Base-by-base conservation (phyloP, 2,113 vertebrate species). In the Gobius niger region DNA sequence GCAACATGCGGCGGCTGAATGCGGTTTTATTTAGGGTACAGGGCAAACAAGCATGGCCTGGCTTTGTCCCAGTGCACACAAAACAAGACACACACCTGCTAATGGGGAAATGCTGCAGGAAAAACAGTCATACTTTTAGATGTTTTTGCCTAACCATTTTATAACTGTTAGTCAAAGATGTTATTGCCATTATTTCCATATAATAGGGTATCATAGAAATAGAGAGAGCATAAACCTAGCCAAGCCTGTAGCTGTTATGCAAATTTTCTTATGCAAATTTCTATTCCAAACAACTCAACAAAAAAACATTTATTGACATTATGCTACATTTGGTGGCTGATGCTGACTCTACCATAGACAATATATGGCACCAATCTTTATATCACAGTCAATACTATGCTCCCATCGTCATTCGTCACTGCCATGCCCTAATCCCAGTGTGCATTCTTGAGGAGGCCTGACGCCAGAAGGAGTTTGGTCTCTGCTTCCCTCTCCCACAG, bases 391-490 rank as follows among this genome's bases (percentile, higher is more conserved):
- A 7, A 13, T 56, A 46, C 41, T 52, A 44, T 16, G 67, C 46
- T 66, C 47, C 69, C 54, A 12, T 53, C 44, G 66, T 65, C 87
- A 91, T 92, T 89, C 83, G 92, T 91, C 90, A 89, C 74, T 78
- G 82, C 86, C 85, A 82, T 77, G 85, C 85, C 88, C 88, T 89
- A 91, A 87, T 80, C 81, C 90, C 87, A 81, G 86, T 81, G 78
- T 70, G 86, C 91, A 94, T 91, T 93, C 90, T 91, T 85, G 69
- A 88, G 89, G 85, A 88, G 81, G 77, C 80, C 82, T 70, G 85
- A 87, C 80, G 76, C 88, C 85, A 78, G 57, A 63, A 63, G 73
- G 71, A 76, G 67, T 69, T 66, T 78, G 54, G 72, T 73, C 80
- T 76, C 72, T 9, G 76, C 68, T 65, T 49, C 82, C 85, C 68